Evolutionary conservation across 2,113 vertebrate species (phyloP).

Genomic region (Corvus cornix): DNA sequence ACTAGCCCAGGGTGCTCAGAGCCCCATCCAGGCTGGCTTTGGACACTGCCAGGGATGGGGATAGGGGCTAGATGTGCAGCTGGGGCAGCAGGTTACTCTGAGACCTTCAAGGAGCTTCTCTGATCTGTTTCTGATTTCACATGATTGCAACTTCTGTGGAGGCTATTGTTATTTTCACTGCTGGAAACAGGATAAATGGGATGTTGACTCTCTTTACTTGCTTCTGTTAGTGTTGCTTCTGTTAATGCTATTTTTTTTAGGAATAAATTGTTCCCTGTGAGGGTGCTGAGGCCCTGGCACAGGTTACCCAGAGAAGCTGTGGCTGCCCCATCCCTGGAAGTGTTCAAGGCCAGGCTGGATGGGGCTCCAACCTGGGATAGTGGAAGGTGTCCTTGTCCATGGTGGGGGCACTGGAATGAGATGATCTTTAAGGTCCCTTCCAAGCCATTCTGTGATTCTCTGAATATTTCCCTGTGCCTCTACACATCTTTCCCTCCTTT

Average conservation of each 20-base stretch:
- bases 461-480: background rate
- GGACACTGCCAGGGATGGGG: background rate
- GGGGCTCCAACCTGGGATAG: background rate
- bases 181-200: background rate
- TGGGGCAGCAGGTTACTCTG: background rate
- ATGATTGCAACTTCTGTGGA: background rate
- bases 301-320: background rate
- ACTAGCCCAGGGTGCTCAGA: background rate
- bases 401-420: background rate
- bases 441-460: background rate
- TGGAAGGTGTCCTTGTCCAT: background rate
- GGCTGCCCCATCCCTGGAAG: background rate
- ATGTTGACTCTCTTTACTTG: background rate
- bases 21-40: background rate
- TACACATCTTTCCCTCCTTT: background rate
- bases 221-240: background rate
- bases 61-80: background rate
- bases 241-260: background rate
- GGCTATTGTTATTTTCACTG: background rate
- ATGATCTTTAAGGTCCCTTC: background rate
- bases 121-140: background rate
- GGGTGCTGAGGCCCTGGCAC: background rate
- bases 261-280: background rate
- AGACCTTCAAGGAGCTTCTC: background rate
- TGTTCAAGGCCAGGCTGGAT: accelerated